A percentile compares a stretch with the other conserved stretches of the same genome.
These are phyloP conservation scores for Xestobium rufovillosum DNA, from an alignment of 2,888 invertebrate genomes.

Conservation along the genomic window DNA sequence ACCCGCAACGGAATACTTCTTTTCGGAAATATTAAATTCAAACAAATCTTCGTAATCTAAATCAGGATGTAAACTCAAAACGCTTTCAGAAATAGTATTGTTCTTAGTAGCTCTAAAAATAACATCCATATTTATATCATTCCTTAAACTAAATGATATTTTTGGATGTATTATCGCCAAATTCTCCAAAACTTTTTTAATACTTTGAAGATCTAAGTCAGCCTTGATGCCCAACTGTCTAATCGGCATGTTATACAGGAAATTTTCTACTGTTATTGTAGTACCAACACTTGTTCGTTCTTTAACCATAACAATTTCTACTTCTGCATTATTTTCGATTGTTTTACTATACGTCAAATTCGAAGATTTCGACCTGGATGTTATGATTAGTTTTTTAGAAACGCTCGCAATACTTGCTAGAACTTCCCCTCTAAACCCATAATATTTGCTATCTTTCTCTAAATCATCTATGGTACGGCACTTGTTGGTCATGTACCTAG, in stretches of 20 bases:
- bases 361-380: conserved; percentile 45
- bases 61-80: conserved; percentile 45
- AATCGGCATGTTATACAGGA: conserved; percentile 57
- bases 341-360: conserved; percentile 50
- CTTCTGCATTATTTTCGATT: conserved; percentile 32
- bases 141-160: conserved; percentile 60
- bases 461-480: conserved; percentile 48
- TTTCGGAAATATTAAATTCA: conserved; percentile 39
- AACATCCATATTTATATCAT: conserved; percentile 54
- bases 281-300: conserved; percentile 60
- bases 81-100: conserved; percentile 47
- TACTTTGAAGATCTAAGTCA: conserved; percentile 51
- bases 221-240: conserved; percentile 49
- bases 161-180: conserved; percentile 58
- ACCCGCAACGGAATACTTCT: conserved; percentile 49
- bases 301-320: conserved; percentile 31
- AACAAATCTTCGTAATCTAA: conserved; percentile 37
- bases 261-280: conserved; percentile 60
- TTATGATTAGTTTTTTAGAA: conserved; percentile 52
- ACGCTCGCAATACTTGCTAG: conserved; percentile 55
- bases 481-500: conserved; percentile 59
- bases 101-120: conserved; percentile 53
- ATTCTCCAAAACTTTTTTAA: conserved; percentile 52
- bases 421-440: conserved; percentile 64
- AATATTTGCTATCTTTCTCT: conserved; percentile 46